phyloP scores from a whole-genome alignment of 1,140 invertebrate genomes.

The Cotesia chilonis region DNA sequence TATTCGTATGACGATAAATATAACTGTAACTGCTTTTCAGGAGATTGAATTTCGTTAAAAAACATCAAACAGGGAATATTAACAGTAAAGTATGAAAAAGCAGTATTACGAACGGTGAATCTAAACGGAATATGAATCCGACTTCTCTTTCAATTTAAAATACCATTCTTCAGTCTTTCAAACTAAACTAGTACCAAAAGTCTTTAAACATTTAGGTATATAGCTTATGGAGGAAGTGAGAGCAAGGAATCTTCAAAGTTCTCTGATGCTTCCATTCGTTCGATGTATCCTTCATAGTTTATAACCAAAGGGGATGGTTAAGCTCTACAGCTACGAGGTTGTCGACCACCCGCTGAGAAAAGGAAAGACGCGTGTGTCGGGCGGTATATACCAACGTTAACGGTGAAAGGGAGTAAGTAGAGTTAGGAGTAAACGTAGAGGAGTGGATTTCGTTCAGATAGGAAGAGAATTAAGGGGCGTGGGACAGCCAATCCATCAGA shows the following conservation, averaged over 20 bases:
- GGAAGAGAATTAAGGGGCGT: slow-evolving; percentile 51
- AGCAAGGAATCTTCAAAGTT: slow-evolving; percentile 19
- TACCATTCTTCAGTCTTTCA: slow-evolving; percentile 30
- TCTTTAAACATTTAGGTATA: slow-evolving; percentile 8
- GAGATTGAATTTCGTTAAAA: not conserved
- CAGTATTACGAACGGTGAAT: slow-evolving; percentile 14
- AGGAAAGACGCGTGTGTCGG: slow-evolving; percentile 5
- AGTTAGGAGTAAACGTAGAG: slow-evolving; percentile 33
- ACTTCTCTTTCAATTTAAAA: slow-evolving; percentile 32
- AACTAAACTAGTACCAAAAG: slow-evolving; percentile 2
- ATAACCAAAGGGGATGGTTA: not conserved
- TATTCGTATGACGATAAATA: too few relatives aligned
- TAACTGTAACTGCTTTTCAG: not conserved
- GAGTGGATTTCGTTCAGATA: slow-evolving; percentile 37
- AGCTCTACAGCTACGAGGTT: not conserved
- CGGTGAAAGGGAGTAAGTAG: not conserved
- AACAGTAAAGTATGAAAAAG: slow-evolving; percentile 16
- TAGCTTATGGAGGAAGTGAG: slow-evolving; percentile 7
- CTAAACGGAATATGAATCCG: slow-evolving; percentile 18
- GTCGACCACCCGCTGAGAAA: slow-evolving; percentile 11
- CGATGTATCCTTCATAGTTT: slow-evolving; percentile 21
- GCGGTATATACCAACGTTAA: not conserved
- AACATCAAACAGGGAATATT: slow-evolving; percentile 9
- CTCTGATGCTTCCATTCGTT: not conserved
- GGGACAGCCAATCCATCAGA: slow-evolving; percentile 59